Evolutionary conservation across 2,888 invertebrate genomes (phyloP).

Genomic region (Lagria hirta): DNA sequence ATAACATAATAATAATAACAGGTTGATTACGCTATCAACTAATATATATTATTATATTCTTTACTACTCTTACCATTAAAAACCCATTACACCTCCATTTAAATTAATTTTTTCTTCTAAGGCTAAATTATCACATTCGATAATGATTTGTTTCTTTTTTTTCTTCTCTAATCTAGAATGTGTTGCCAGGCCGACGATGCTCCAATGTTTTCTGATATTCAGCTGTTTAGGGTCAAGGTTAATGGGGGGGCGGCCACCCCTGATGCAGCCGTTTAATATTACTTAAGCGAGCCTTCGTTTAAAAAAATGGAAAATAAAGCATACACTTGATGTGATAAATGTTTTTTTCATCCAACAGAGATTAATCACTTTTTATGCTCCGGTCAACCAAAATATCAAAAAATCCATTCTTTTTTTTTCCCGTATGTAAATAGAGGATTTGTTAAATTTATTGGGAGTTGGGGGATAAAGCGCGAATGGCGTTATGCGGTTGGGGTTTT

Average conservation of each 20-base stretch:
- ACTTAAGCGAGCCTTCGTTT: constrained; percentile 8
- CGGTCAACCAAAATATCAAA: too few relatives aligned
- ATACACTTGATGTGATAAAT: constrained; percentile 11
- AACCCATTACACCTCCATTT: too few relatives aligned
- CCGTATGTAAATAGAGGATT: too few relatives aligned
- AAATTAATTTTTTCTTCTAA: too few relatives aligned
- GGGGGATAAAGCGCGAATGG: too few relatives aligned
- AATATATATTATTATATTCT: too few relatives aligned
- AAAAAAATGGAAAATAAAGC: constrained; percentile 6
- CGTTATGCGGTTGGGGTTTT: too few relatives aligned
- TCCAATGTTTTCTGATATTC: constrained; percentile 30
- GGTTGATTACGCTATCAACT: too few relatives aligned
- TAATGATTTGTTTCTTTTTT: constrained; percentile 2
- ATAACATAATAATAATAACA: too few relatives aligned
- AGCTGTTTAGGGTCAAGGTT: constrained; percentile 46
- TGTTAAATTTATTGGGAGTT: too few relatives aligned
- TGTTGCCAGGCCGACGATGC: constrained; percentile 33
- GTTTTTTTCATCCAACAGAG: constrained; percentile 10
- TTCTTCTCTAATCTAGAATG: constrained; percentile 9
- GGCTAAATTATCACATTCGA: constrained; percentile 1
- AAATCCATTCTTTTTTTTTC: too few relatives aligned
- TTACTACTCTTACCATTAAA: too few relatives aligned
- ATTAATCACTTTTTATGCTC: constrained; percentile 13
- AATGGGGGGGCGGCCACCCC: constrained; percentile 42
- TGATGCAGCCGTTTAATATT: constrained; percentile 15